Base-by-base conservation (phyloP, 2,888 invertebrate species). In the Machimus rusticus region DNA sequence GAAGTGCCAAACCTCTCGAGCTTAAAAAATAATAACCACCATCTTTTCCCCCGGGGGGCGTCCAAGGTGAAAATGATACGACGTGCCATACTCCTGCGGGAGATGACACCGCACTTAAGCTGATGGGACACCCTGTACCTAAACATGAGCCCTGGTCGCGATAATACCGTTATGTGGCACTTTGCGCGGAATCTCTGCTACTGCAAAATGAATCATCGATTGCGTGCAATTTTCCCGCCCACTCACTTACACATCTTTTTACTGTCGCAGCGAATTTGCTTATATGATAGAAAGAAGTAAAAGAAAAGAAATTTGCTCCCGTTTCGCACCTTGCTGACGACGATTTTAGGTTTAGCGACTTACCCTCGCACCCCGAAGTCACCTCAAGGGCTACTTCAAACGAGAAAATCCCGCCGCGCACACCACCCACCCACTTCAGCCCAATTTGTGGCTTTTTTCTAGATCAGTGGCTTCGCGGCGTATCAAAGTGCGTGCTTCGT, bases 11-110 rank as follows among this genome's bases (percentile, higher is more conserved):
- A 66, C 74, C 77, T 37, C 78, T 79, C 55, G 19, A 79, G 78
- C 39, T 79, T 57, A 74, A 79, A 86, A 78, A 86, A 77, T 66
- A 79, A 74, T 87, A 87, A 79, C 66, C 66, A 66, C 66, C 66
- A n/a, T 51, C 51, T 46, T 43, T 16, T 37, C 19, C 28, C 39
- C 9, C 16, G 12, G 12, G 16, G 12, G 8, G 43, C 39, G n/a
- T 12, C 43, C 19, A 34, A 16, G 28, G 28, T 46, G 23, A 39
- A 9, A 74, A 28, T 85, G 46, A 74, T 74, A 85, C 74, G 39
- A 43, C 46, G 31, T 46, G 74, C 28, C 74, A 28, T 23, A 5
- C 39, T 28, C 51, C 51, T 19, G 51, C 66, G 66, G 12, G 66
- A 46, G 28, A 43, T 34, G 43, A 74, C 31, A 43, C 74, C 74